A percentile compares a stretch with the other conserved stretches of the same genome.
Evolutionary conservation across 1,140 invertebrate genomes (phyloP).

Genomic region (Drosophila orena): DNA sequence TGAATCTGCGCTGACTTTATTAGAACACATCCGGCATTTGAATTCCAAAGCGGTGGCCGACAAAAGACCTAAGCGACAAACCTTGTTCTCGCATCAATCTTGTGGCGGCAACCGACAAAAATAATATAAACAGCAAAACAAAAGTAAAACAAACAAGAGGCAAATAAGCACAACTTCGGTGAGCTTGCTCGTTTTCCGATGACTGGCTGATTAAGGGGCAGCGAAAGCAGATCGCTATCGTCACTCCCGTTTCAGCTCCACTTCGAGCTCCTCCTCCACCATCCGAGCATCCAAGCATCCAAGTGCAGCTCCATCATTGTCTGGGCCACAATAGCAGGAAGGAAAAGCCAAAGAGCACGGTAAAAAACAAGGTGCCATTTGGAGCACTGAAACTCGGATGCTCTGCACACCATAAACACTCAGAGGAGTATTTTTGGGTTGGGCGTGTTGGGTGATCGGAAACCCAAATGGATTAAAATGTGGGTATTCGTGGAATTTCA

Average conservation of each 20-base stretch:
- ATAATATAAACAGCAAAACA: conserved; percentile 25
- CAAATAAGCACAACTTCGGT: conserved; percentile 32
- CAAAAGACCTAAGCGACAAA: conserved; percentile 59
- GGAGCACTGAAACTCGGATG: conserved; percentile 14
- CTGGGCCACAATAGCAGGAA: conserved; percentile 69
- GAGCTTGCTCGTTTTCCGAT: conserved; percentile 33
- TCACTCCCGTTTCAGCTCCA: conserved; percentile 1
- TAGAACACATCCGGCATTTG: conserved; percentile 68
- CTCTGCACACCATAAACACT: conserved; percentile 2
- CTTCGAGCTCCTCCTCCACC: conserved; percentile 26
- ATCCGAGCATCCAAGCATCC: conserved; percentile 47
- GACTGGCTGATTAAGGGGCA: conserved; percentile 47
- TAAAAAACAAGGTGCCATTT: conserved; percentile 14
- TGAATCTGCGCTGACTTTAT: conserved; percentile 44
- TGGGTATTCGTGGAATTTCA: not conserved
- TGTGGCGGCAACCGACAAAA: conserved; percentile 12
- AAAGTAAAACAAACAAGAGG: conserved; percentile 33
- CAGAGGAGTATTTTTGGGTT: not conserved
- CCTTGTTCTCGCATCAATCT: conserved; percentile 66
- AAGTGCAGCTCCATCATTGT: conserved; percentile 59
- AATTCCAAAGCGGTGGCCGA: conserved; percentile 5
- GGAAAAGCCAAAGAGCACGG: conserved; percentile 33
- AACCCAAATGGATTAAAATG: conserved; percentile 5
- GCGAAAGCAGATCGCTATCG: conserved; percentile 53
- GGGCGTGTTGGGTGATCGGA: too few relatives aligned